Base-by-base conservation (phyloP, 2,113 vertebrate genomes). In the Emydura subglobosa region DNA sequence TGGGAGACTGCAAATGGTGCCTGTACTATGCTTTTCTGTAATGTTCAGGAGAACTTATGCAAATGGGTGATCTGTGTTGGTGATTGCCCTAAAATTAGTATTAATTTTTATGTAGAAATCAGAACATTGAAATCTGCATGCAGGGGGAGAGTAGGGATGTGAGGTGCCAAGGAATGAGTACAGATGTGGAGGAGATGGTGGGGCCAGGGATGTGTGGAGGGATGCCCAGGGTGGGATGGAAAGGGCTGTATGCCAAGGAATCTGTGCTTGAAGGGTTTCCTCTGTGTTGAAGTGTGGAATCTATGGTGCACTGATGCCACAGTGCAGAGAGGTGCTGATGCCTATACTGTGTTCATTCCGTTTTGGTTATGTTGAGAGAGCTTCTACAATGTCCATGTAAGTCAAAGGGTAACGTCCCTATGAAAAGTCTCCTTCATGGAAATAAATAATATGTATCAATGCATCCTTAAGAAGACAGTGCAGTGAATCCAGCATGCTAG, bases 351-450 rank as follows among this genome's bases (percentile, higher is more conserved):
- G 89, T 55, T 78, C 0, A 0, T 83, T 91, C 79, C 84, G 93
- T 85, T 89, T 0, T 59, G 49, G 13, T 65, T 29, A 24, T 82
- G 39, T 8, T 79, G 86, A 79, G 31, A 54, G 65, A 51, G 29
- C 76, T n/a, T 92, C 76, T 82, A 74, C 50, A 91, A 78, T 88
- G 87, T 82, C 65, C 27, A n/a, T 39, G 12, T 59, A 50, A 85
- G 42, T 83, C 79, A 55, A 49, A 85, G 86, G 51, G 25, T 47
- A 27, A 42, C 31, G n/a, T 87, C 54, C 51, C 54, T 78, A 34
- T 88, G 29, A 31, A 44, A 92, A 1, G 53, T 31, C 16, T 93
- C 13, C 19, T 51, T 85, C 1, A 0, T 53, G 47, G 78, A 85
- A 47, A 80, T 72, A 57, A 59, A 83, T 8, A 44, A 12, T 14